Percentiles rank a stretch among this genome's conserved stretches.
These are phyloP conservation scores for Eufriesea mexicana DNA, from an alignment of 1,140 invertebrate genomes.

Conservation along the genomic window DNA sequence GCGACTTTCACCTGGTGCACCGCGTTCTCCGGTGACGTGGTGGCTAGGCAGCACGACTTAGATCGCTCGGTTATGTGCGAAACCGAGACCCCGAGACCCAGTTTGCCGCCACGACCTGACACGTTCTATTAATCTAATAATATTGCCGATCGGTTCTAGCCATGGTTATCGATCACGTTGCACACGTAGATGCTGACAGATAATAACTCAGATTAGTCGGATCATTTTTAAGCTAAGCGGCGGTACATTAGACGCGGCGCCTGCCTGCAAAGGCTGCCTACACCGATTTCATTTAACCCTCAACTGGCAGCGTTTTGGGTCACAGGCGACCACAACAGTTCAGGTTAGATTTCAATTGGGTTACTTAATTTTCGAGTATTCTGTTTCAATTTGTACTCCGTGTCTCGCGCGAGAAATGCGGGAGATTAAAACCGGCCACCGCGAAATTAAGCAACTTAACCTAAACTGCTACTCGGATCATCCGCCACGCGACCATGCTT, in stretches of 20 bases:
- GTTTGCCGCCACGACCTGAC: constrained; percentile 51
- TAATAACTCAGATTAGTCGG: background rate
- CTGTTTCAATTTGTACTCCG: no score
- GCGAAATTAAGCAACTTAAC: no score
- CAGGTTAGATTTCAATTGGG: no score
- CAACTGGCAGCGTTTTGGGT: background rate
- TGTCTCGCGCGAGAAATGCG: no score
- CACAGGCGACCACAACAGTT: no score
- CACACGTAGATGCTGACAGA: background rate
- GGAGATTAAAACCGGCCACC: no score
- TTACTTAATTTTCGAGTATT: no score
- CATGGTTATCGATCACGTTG: background rate
- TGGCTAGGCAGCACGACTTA: constrained; percentile 9
- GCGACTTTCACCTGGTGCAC: constrained; percentile 62
- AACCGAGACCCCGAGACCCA: constrained; percentile 69
- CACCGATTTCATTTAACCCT: background rate
- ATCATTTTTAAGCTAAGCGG: background rate
- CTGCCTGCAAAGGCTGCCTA: background rate
- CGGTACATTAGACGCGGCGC: background rate
- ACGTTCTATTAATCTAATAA: constrained; percentile 62
- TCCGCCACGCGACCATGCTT: no score
- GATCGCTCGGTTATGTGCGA: constrained; percentile 53
- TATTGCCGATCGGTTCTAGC: background rate
- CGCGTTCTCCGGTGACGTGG: constrained; percentile 66
- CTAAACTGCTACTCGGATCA: no score